Conservation (phyloP, 2,888 invertebrate species). For the Oasisia sp. region DNA sequence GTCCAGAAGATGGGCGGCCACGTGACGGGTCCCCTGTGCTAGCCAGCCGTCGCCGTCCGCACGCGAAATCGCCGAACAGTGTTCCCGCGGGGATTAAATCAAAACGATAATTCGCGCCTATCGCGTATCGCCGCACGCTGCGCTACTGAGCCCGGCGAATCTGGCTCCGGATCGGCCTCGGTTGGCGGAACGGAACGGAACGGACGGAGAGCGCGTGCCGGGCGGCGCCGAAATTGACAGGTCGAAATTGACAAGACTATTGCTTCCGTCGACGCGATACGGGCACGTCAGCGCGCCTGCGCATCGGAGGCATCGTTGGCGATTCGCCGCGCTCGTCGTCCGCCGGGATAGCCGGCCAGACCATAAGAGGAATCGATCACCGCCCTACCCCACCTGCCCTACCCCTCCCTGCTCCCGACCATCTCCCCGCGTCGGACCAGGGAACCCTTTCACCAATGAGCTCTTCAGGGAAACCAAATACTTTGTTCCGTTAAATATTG, state of each 20-base stretch:
- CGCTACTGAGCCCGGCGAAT: slow-evolving; percentile 3
- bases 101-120: not conserved
- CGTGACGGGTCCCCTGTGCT: not conserved
- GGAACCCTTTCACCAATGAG: not conserved
- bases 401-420: not conserved
- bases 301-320: not conserved
- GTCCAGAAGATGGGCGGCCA: not conserved
- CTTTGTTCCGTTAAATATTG: no score
- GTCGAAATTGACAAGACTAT: slow-evolving; percentile 17
- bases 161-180: not conserved
- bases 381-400: not conserved
- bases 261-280: not conserved
- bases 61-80: not conserved
- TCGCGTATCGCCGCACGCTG: slow-evolving; percentile 17
- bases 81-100: slow-evolving; percentile 3
- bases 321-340: not conserved
- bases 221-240: slow-evolving; percentile 4
- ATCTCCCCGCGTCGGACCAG: not conserved
- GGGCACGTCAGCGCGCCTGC: not conserved
- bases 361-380: not conserved
- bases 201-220: slow-evolving; percentile 6
- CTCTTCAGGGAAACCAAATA: no score
- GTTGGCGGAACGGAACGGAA: not conserved
- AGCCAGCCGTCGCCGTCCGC: not conserved
- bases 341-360: not conserved